Evolutionary conservation across 1,140 invertebrate genomes (phyloP), one percentile per base, ranked within the genome.

Genomic region (Tetragonula clypearis): DNA sequence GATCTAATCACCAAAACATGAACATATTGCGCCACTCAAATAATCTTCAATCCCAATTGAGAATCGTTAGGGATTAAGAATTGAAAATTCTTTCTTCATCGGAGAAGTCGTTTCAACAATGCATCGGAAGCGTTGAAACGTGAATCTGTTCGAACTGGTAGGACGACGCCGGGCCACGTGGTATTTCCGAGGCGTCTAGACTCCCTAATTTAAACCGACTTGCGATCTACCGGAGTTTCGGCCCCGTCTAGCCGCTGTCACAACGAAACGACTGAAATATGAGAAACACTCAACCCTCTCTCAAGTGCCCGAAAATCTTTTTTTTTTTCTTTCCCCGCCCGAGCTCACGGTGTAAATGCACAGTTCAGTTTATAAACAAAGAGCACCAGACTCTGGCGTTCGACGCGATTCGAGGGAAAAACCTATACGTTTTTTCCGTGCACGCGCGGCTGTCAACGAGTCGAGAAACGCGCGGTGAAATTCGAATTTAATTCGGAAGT

Each of bases 141-240:
- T 78, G 90, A 91, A 30, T 90, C 68, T 41, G 55, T 89, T 88
- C 81, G 85, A 89, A 88, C 62, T 65, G 60, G 65, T 74, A 30
- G 73, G 21, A 62, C 87, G 87, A 92, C 79, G 85, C 41, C 72
- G 84, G 56, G 65, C 49, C 89, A 91, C 88, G 90, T 90, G 90
- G 86, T 88, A 91, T 91, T 90, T 90, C 80, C 85, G 87, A 87
- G 80, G 85, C 87, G 91, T 92, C 91, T 92, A 93, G 92, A 92
- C 92, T 90, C 87, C 83, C 87, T 93, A 92, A 93, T 93, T 93
- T 93, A 93, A 92, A 92, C 91, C 84, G 85, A 91, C 89, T 92
- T 78, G 77, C 82, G 85, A 87, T 91, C 87, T 81, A 89, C 77
- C 76, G 60, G 56, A 55, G 79, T 87, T 87, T 88, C 80, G 79